phyloP scores from a whole-genome alignment of 1,140 invertebrate species.

The Linepithema humile region DNA sequence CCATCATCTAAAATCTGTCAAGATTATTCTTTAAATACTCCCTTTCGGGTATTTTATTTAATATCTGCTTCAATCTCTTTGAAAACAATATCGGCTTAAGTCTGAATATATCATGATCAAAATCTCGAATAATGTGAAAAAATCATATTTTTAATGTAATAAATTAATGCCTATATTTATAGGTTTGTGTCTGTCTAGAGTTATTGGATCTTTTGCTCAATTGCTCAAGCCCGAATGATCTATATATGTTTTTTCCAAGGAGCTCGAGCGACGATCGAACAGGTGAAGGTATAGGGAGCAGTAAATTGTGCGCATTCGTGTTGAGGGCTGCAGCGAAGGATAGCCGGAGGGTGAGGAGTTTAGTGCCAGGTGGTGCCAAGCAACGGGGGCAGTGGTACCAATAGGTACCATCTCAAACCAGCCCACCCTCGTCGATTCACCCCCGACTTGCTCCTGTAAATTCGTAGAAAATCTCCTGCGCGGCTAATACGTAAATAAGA shows the following conservation, averaged over 20 bases:
- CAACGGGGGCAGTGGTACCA: slow-evolving; percentile 75
- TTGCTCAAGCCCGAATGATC: slow-evolving; percentile 2
- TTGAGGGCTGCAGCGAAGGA: slow-evolving; percentile 45
- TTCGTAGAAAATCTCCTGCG: slow-evolving; percentile 29
- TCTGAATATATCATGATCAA: too few relatives aligned
- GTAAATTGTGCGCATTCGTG: slow-evolving; percentile 57
- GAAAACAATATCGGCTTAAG: too few relatives aligned
- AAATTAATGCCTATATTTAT: too few relatives aligned
- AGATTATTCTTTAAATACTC: background rate
- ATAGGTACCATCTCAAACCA: slow-evolving; percentile 70
- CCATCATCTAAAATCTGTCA: background rate
- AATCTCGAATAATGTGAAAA: too few relatives aligned
- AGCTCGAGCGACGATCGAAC: slow-evolving; percentile 66
- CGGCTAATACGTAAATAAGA: slow-evolving; percentile 19
- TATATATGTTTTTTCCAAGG: slow-evolving; percentile 43
- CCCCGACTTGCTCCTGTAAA: slow-evolving; percentile 13
- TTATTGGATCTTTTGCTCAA: background rate
- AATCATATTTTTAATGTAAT: too few relatives aligned
- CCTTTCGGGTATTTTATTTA: too few relatives aligned
- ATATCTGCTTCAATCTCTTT: too few relatives aligned
- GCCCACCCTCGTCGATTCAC: slow-evolving; percentile 11
- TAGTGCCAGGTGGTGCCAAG: slow-evolving; percentile 78
- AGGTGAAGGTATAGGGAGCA: slow-evolving; percentile 65
- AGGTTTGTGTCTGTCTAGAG: too few relatives aligned
- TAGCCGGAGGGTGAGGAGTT: slow-evolving; percentile 65